These are phyloP conservation scores for Syngnathus scovelli DNA, from an alignment of 2,113 vertebrate genomes.

Conservation along the genomic window DNA sequence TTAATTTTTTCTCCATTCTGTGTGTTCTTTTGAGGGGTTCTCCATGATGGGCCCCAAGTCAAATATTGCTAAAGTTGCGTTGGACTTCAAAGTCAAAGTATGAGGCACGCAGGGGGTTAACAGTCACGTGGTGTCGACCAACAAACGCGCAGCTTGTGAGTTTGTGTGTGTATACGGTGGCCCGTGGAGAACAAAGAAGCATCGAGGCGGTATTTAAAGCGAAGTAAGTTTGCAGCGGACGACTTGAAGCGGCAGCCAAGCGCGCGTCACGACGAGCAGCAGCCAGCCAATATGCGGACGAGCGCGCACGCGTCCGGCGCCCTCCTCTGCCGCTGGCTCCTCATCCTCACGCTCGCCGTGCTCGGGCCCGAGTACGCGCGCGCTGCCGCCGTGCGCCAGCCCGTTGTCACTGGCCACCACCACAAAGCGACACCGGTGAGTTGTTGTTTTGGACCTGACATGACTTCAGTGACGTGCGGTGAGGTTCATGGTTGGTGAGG, in stretches of 20 bases:
- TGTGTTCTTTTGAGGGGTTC: no score
- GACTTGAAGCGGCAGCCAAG: neutral
- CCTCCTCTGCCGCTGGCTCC: neutral
- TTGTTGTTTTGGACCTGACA: neutral
- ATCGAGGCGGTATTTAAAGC: neutral
- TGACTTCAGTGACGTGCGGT: neutral
- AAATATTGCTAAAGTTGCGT: neutral
- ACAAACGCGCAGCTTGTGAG: neutral
- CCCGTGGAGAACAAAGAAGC: neutral
- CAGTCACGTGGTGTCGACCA: constrained; percentile 51
- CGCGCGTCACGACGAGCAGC: neutral
- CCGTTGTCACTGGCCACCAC: neutral
- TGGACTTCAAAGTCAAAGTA: neutral
- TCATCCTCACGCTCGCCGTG: neutral
- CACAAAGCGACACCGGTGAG: neutral
- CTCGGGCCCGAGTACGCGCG: neutral
- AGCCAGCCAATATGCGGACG: neutral
- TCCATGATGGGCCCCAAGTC: no score
- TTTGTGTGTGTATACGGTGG: neutral
- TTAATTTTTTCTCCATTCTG: no score
- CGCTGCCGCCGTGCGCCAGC: neutral
- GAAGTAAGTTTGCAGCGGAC: neutral
- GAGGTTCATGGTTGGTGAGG: no score
- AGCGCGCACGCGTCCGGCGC: neutral
- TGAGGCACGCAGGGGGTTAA: constrained; percentile 55